Evolutionary conservation across 1,140 invertebrate species (phyloP).

Genomic region (Mactra quadrangularis): DNA sequence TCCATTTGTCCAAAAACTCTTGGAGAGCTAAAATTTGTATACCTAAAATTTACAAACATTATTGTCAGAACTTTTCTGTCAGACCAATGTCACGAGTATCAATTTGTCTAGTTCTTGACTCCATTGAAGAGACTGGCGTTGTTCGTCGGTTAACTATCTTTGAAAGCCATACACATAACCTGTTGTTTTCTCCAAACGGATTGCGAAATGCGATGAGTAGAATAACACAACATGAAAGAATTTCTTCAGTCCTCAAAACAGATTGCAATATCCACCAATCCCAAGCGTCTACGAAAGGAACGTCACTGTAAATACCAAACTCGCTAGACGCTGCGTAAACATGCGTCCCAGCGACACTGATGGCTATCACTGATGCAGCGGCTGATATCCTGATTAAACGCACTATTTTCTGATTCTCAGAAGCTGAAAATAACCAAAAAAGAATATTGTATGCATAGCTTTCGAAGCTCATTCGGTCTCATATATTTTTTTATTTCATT

Average conservation of each 20-base stretch:
- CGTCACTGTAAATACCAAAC: conserved; percentile 64
- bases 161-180: neutral
- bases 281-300: conserved; percentile 61
- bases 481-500: too few relatives aligned
- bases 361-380: conserved; percentile 43
- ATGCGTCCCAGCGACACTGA: conserved; percentile 57
- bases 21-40: too few relatives aligned
- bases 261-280: conserved; percentile 66
- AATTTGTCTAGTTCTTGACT: too few relatives aligned
- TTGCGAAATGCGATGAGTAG: conserved; percentile 42
- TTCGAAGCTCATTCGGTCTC: too few relatives aligned
- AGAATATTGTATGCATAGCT: neutral
- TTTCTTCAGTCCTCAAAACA: conserved; percentile 54
- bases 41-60: too few relatives aligned
- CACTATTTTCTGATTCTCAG: conserved; percentile 41
- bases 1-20: too few relatives aligned
- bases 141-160: neutral
- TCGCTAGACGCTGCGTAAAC: conserved; percentile 57
- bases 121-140: neutral
- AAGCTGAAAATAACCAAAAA: conserved; percentile 46
- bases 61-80: too few relatives aligned
- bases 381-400: conserved; percentile 53
- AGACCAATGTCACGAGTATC: too few relatives aligned
- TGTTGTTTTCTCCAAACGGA: conserved; percentile 16
- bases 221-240: conserved; percentile 34